Evolutionary conservation across 2,797 vertebrate species (phyloP), one percentile per base, ranked within the genome.

Genomic region (Sebastes glaucus): DNA sequence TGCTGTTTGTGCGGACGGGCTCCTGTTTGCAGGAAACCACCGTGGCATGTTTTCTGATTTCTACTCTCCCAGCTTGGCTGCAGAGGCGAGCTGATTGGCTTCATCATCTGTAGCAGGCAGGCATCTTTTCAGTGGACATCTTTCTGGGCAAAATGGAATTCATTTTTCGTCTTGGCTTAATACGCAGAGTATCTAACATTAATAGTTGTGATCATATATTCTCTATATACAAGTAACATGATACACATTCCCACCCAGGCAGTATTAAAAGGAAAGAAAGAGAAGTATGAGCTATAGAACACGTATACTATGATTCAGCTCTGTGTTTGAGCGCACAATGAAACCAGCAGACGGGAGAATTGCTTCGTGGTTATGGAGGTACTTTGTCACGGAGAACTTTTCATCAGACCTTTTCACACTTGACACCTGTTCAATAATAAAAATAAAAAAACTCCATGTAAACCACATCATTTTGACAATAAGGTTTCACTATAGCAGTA

Each of bases 331-430:
- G 73, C 61, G 13, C 18, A 78, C 53, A 83, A 25, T 42, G 70
- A 75, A 74, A 72, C 32, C 69, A 71, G 55, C 72, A 56, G 84
- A 74, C 62, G 64, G 65, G 38, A 76, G 66, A 79, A 77, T 53
- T 74, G 66, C 71, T 63, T n/a, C 4, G 72, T 78, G 55, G 71
- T 75, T 81, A 71, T 28, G 67, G 74, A 83, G 53, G 75, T 71
- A 77, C 79, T 89, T 86, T 81, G 52, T 79, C 80, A 72, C 60
- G 27, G 49, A 86, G 75, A 60, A 84, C 62, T 72, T 80, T 89
- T 85, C 74, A 88, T 86, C 77, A 83, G 64, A 25, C 67, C 67
- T 79, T 81, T 83, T 83, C 78, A 85, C 67, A 83, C 78, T 84
- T 80, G 86, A 85, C 82, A 78, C 70, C 73, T 77, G 84, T 85